Base-by-base conservation (phyloP, 2,888 invertebrate genomes). In the Clitarchus hookeri region DNA sequence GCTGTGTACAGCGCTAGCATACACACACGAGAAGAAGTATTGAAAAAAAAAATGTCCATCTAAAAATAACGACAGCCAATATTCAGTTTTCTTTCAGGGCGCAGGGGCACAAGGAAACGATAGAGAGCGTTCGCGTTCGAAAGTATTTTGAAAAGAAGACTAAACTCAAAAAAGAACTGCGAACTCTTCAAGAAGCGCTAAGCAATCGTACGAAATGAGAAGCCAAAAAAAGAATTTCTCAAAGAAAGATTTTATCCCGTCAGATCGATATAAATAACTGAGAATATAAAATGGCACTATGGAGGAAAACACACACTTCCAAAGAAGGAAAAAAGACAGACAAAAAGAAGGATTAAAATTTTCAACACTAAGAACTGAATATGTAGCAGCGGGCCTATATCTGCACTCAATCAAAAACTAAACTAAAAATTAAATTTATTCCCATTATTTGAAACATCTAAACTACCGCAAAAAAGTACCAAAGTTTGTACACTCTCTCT, bases 61-160 rank as follows among this genome's bases (percentile, higher is more conserved):
- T 23, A 65, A 65, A 65, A 65, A n/a, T 65, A n/a, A 65, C 65
- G 65, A n/a, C 23, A 65, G 65, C n/a, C 19, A 65, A 65, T n/a
- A 65, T n/a, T 44, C 82, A 27, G 36, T 82, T 82, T 82, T 82
- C 11, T 36, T 36, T 82, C 27, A 36, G 82, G 27, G 82, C 44
- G 82, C 82, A 82, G 82, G 82, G 82, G 82, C 82, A 82, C 82
- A 82, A 82, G 82, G 82, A 82, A 82, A 36, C 44, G 27, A 36
- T 82, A 27, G 82, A 82, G 82, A 82, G 82, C 82, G 82, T 82
- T 82, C 44, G 65, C 65, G 65, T 65, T n/a, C 23, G 65, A 23
- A 65, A n/a, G 53, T 65, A 65, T n/a, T 65, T 65, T 9, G 65
- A 65, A 65, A 65, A 65, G 65, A 65, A 12, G 65, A 23, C 65